phyloP scores from a whole-genome alignment of 2,797 vertebrate species.

The Rallus crepitans region DNA sequence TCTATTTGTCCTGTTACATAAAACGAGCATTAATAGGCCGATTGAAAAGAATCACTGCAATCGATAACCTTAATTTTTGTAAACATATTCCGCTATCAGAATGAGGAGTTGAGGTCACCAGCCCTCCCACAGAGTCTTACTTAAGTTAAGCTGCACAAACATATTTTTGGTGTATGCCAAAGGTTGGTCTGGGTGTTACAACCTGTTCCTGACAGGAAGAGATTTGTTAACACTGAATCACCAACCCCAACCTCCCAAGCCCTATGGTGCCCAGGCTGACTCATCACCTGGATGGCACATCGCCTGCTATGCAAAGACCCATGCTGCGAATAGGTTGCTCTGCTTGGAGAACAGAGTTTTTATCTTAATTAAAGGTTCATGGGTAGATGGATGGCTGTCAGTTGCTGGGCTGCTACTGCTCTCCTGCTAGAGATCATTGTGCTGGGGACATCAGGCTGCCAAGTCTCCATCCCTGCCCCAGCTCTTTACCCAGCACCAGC shows the following conservation, averaged over 20 bases:
- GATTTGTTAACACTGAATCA: neutral
- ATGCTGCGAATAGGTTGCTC: fast-evolving
- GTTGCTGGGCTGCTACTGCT: neutral
- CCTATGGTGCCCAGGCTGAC: neutral
- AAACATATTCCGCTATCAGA: constrained; percentile 56
- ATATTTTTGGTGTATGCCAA: constrained; percentile 6
- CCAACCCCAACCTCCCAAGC: neutral
- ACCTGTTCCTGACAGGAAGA: neutral
- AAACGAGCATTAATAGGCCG: constrained; percentile 72
- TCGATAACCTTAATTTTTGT: constrained; percentile 76
- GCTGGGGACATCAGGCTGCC: fast-evolving
- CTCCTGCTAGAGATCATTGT: neutral
- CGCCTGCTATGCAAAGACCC: neutral
- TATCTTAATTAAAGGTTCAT: neutral
- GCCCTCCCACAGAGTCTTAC: neutral
- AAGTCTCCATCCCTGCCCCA: neutral
- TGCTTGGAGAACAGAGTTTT: neutral
- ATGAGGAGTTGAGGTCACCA: constrained; percentile 17
- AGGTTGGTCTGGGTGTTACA: neutral
- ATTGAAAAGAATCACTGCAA: constrained; percentile 67
- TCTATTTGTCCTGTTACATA: constrained; percentile 81
- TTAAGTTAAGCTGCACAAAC: constrained; percentile 1
- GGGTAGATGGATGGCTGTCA: neutral
- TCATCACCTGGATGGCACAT: neutral
- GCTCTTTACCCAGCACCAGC: neutral